Evolutionary conservation across 2,888 invertebrate species (phyloP).

Genomic region (Argyra leucocephala): DNA sequence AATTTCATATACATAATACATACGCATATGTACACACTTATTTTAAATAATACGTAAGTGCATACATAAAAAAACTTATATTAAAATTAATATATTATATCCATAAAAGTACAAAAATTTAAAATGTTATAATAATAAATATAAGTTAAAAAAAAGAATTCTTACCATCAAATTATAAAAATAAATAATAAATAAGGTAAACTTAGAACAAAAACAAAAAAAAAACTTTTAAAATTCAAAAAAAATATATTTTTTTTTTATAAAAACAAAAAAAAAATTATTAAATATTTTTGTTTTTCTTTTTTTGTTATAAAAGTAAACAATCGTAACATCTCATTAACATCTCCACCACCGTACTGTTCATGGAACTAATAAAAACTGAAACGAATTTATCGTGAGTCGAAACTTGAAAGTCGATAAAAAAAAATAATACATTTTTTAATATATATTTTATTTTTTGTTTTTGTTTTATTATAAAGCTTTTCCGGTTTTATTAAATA

Average conservation of each 20-base stretch:
- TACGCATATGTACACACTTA: no score
- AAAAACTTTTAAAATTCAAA: neutral
- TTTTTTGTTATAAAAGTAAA: neutral
- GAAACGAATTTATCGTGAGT: neutral
- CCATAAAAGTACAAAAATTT: neutral
- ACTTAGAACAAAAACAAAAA: neutral
- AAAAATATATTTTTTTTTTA: neutral
- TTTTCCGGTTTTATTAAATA: neutral
- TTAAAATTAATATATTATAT: no score
- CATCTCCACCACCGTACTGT: neutral
- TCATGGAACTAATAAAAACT: neutral
- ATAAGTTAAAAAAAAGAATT: neutral
- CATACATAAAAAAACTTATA: no score
- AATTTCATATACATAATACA: no score
- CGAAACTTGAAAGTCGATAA: neutral
- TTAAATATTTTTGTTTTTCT: neutral
- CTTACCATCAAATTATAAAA: conserved; percentile 6
- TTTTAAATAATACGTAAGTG: no score
- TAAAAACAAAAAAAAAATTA: neutral
- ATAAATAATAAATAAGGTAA: conserved; percentile 1
- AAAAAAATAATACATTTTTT: neutral
- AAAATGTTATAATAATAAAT: neutral
- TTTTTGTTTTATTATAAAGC: neutral
- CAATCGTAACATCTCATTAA: neutral
- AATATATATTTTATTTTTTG: neutral